Evolutionary conservation across 2,888 invertebrate genomes (phyloP).

Genomic region (Tetragnatha montana): DNA sequence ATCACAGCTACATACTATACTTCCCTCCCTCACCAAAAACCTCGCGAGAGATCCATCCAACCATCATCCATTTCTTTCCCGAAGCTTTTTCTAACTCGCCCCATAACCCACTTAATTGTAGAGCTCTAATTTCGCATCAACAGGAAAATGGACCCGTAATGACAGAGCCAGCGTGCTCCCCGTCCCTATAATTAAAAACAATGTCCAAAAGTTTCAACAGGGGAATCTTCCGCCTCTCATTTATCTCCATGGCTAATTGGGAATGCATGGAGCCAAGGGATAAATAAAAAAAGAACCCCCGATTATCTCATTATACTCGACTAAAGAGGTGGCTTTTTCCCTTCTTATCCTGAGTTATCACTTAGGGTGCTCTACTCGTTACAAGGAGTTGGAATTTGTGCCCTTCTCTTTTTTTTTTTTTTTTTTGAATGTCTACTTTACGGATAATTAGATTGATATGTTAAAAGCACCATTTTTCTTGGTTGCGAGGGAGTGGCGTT

Average conservation of each 20-base stretch:
- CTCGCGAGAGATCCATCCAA: background rate
- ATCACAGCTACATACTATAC: too few species aligned
- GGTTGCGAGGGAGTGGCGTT: background rate
- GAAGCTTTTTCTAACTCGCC: background rate
- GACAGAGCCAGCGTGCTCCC: conserved; percentile 15
- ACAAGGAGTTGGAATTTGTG: background rate
- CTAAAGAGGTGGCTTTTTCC: conserved; percentile 4
- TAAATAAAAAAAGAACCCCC: conserved; percentile 1
- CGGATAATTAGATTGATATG: background rate
- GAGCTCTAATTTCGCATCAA: conserved; percentile 35
- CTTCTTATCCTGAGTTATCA: background rate
- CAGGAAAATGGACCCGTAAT: conserved; percentile 56
- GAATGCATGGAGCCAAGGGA: background rate
- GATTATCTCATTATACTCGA: conserved; percentile 54
- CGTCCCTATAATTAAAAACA: conserved; percentile 57
- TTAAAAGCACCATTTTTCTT: background rate
- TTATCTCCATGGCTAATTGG: conserved; percentile 27
- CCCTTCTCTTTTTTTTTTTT: background rate
- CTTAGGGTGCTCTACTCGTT: background rate
- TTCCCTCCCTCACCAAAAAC: background rate
- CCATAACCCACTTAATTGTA: conserved; percentile 35
- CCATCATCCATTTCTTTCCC: background rate
- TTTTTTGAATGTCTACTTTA: background rate
- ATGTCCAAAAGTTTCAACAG: conserved; percentile 42
- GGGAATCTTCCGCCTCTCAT: conserved; percentile 3